Evolutionary conservation across 2,888 invertebrate genomes (phyloP).

Genomic region (Lacanobia oleracea): DNA sequence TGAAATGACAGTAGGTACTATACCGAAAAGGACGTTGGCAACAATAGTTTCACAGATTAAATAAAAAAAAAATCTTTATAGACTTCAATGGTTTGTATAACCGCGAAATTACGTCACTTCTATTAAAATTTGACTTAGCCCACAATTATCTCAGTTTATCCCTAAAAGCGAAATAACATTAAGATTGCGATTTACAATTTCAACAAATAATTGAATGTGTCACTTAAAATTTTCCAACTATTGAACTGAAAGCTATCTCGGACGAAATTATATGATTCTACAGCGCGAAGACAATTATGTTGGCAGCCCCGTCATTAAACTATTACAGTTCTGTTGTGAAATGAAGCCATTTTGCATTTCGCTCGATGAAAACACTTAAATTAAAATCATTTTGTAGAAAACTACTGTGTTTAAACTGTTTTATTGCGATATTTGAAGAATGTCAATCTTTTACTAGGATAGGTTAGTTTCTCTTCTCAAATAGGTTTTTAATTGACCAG

Average conservation of each 20-base stretch:
- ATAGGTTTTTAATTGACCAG: background rate
- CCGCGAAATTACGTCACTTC: too few species aligned
- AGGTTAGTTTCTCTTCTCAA: background rate
- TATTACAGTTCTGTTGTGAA: constrained; percentile 35
- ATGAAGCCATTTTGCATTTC: constrained; percentile 60
- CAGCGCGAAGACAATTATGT: constrained; percentile 27
- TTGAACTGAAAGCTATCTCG: constrained; percentile 1
- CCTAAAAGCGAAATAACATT: background rate
- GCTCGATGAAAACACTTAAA: constrained; percentile 45
- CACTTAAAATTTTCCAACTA: background rate
- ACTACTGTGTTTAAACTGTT: constrained; percentile 5
- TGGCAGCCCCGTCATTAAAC: constrained; percentile 29
- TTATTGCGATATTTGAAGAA: constrained; percentile 12
- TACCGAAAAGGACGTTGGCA: too few species aligned
- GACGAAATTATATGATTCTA: constrained; percentile 43
- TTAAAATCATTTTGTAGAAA: constrained; percentile 46
- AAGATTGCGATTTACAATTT: background rate
- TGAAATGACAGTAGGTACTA: too few species aligned
- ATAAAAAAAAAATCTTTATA: too few species aligned
- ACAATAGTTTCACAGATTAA: too few species aligned
- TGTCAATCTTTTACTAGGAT: background rate
- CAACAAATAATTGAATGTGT: background rate
- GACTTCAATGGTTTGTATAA: too few species aligned
- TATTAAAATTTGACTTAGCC: too few species aligned
- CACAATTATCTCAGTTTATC: too few species aligned